These are phyloP conservation scores for Nephrotoma flavescens DNA, from an alignment of 2,888 invertebrate genomes.

Conservation along the genomic window DNA sequence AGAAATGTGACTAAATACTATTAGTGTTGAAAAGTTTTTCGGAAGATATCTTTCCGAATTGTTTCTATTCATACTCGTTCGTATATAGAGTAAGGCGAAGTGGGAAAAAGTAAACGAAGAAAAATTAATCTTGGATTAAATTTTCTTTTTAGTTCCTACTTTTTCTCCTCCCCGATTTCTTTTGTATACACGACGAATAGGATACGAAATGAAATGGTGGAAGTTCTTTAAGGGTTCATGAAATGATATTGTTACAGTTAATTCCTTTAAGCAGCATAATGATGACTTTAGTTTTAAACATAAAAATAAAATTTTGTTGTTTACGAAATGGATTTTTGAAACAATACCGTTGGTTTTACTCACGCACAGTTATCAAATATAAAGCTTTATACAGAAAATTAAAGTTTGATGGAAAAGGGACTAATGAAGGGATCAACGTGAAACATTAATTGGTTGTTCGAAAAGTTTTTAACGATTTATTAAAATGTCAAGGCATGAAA, in stretches of 20 bases:
- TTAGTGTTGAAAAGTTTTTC: neutral
- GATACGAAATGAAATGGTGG: neutral
- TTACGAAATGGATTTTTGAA: neutral
- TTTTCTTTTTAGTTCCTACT: neutral
- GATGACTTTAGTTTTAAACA: neutral
- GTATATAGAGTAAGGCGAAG: neutral
- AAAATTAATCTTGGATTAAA: neutral
- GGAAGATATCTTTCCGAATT: neutral
- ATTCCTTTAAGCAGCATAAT: neutral
- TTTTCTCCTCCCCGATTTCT: neutral
- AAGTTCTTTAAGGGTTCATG: neutral
- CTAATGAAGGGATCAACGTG: neutral
- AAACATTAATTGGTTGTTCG: neutral
- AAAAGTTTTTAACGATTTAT: neutral
- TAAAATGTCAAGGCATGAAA: neutral
- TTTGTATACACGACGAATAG: neutral
- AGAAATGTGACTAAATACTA: neutral
- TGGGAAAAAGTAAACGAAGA: neutral
- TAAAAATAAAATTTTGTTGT: neutral
- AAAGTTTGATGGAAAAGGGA: neutral
- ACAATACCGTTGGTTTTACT: neutral
- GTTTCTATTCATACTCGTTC: neutral
- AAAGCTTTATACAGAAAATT: neutral
- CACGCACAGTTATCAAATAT: neutral
- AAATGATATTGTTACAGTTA: neutral